Base-by-base conservation (phyloP, 1,140 invertebrate species). In the Drosophila erecta region DNA sequence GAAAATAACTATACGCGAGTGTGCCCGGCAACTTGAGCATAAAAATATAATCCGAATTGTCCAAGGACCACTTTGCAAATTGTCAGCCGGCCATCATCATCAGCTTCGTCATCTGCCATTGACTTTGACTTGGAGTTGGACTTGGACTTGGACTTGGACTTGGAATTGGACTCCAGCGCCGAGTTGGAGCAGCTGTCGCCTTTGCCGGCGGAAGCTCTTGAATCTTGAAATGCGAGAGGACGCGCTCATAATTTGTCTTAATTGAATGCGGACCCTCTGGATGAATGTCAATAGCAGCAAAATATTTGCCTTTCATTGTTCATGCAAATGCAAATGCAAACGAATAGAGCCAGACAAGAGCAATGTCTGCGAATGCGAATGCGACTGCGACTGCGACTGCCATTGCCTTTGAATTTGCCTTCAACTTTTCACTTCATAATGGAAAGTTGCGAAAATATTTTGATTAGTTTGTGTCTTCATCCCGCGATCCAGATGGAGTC, bases 341-440 rank as follows among this genome's bases (percentile, higher is more conserved):
- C 78, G 17, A 27, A 37, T 22, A 10, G 57, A 60, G 50, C 46
- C 59, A 40, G 59, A 61, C 44, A 41, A 58, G 44, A 46, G 27
- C 49, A 40, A 14, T 15, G 61, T 55, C 60, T 54, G 54, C 22
- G n/a, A n/a, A n/a, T n/a, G 33, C 74, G 7, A 30, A 7, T 30
- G 27, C 27, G 6, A 27, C 27, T 27, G 27, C 27, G 8, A 30
- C 27, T 30, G 7, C 64, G 54, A 66, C 51, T 57, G 24, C 4
- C 24, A 24, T 46, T 56, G 53, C 53, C 81, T 56, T 57, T 30
- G 30, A 10, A 30, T 30, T 10, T 50, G 74, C 64, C 83, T 86
- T 87, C 83, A 86, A 87, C 83, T 86, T 86, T 87, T 79, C 84
- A 87, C 83, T 86, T 86, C 84, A 86, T 86, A 86, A 86, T 86